Evolutionary conservation across 2,888 invertebrate species (phyloP).

Genomic region (Nipponacmea schrenckii): DNA sequence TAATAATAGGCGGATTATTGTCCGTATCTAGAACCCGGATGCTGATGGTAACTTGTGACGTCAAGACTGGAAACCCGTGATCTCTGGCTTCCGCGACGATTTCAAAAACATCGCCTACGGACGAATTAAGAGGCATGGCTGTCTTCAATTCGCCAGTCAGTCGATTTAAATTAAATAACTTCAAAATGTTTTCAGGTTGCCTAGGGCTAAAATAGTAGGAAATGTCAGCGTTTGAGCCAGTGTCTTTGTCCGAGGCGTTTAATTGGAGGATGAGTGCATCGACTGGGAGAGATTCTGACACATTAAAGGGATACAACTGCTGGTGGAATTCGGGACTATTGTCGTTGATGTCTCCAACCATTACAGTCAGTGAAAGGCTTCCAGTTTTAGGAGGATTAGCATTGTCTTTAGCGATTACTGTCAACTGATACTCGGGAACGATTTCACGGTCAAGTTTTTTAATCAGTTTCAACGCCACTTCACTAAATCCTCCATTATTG

Average conservation of each 20-base stretch:
- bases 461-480: slow-evolving; percentile 18
- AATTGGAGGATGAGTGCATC: slow-evolving; percentile 78
- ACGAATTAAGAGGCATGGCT: slow-evolving; percentile 67
- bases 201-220: slow-evolving; percentile 81
- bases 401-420: slow-evolving; percentile 74
- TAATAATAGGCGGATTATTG: slow-evolving; percentile 54
- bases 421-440: slow-evolving; percentile 82
- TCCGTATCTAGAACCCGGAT: slow-evolving; percentile 52
- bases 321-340: slow-evolving; percentile 92
- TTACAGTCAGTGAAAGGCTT: slow-evolving; percentile 57
- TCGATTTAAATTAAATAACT: slow-evolving; percentile 86
- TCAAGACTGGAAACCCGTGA: slow-evolving; percentile 39
- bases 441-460: slow-evolving; percentile 85
- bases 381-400: slow-evolving; percentile 43
- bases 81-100: slow-evolving; percentile 45
- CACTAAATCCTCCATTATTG: neutral
- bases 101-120: slow-evolving; percentile 31
- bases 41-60: slow-evolving; percentile 42
- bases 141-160: slow-evolving; percentile 87
- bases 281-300: slow-evolving; percentile 87
- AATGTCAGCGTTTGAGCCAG: slow-evolving; percentile 92
- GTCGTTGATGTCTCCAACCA: slow-evolving; percentile 72
- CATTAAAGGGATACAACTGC: slow-evolving; percentile 83
- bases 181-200: slow-evolving; percentile 72
- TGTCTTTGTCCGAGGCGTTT: slow-evolving; percentile 90